Base-by-base conservation (phyloP, 1,140 invertebrate genomes). In the Hycleus cichorii region DNA sequence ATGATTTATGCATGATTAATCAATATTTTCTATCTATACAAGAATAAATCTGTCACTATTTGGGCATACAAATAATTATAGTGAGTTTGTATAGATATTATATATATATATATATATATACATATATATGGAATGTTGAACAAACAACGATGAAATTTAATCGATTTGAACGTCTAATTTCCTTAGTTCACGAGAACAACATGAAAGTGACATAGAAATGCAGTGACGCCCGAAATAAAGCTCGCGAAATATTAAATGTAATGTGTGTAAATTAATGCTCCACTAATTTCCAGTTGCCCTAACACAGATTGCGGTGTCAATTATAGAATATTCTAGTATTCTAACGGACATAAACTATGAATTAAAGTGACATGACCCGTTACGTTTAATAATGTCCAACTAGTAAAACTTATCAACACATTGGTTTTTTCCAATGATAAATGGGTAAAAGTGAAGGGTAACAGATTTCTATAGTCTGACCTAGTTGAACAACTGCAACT, bases 351-450 rank as follows among this genome's bases (percentile, higher is more conserved):
- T 48, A 39, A 60, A 55, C 54, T 60, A 58, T 58, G 59, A 64
- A 62, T 66, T 64, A 64, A 62, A 63, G 58, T 58, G 60, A 59
- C 64, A 57, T 59, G 62, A 66, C 55, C 63, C 63, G 63, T 64
- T 62, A 64, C 62, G 39, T 46, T 53, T 32, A 32, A 32, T 32
- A 32, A 32, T 32, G 32, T 32, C 32, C 32, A 32, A 32, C 32
- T 7, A 32, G 32, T 32, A 32, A 7, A 32, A 32, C 32, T 32
- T 32, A 32, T 32, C 32, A 32, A 32, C 32, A 32, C 32, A 32
- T 32, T 7, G 32, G 32, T 7, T 32, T 18, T 18, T 18, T 18
- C 18, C 18, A 18, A 18, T 18, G 18, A 18, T 18, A 18, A 18
- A 18, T 18, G 18, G 18, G 18, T 18, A 18, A 18, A 18, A 18